phyloP scores from a whole-genome alignment of 2,113 vertebrate species.

The Labrus mixtus region DNA sequence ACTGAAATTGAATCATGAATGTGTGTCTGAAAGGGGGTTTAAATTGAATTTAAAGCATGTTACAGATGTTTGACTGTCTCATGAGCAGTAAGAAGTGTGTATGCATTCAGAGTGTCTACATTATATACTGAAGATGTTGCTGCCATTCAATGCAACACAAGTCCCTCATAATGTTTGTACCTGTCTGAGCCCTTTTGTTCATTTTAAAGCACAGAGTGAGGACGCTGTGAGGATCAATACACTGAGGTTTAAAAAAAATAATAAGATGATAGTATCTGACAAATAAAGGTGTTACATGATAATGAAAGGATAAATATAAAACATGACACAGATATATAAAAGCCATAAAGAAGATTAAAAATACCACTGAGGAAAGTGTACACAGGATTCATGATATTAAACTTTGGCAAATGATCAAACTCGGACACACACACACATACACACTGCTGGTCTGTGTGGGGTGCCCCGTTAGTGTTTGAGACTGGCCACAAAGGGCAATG shows the following conservation, averaged over 20 bases:
- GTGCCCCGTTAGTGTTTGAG: constrained; percentile 48
- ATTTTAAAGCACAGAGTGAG: constrained; percentile 6
- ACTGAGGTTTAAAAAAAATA: background rate
- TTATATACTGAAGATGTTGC: background rate
- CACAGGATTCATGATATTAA: constrained; percentile 37
- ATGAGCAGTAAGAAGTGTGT: too few relatives aligned
- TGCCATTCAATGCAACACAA: background rate
- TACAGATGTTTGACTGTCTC: background rate
- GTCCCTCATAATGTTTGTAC: constrained; percentile 27
- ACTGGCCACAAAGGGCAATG: constrained; percentile 48
- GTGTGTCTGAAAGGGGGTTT: background rate
- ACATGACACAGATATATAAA: constrained; percentile 56
- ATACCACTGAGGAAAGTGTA: constrained; percentile 39
- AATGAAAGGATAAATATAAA: constrained; percentile 69
- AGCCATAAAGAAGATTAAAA: constrained; percentile 48
- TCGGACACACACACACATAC: background rate
- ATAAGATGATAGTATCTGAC: background rate
- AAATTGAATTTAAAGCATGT: constrained; percentile 1
- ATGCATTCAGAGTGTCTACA: background rate
- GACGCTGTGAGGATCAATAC: constrained; percentile 12
- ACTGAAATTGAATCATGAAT: background rate
- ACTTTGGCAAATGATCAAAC: constrained; percentile 65
- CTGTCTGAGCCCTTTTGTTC: background rate
- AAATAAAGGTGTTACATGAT: constrained; percentile 50
- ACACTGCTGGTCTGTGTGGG: constrained; percentile 38